Base-by-base conservation (phyloP, 2,797 vertebrate species). In the Rhynchotus rufescens region DNA sequence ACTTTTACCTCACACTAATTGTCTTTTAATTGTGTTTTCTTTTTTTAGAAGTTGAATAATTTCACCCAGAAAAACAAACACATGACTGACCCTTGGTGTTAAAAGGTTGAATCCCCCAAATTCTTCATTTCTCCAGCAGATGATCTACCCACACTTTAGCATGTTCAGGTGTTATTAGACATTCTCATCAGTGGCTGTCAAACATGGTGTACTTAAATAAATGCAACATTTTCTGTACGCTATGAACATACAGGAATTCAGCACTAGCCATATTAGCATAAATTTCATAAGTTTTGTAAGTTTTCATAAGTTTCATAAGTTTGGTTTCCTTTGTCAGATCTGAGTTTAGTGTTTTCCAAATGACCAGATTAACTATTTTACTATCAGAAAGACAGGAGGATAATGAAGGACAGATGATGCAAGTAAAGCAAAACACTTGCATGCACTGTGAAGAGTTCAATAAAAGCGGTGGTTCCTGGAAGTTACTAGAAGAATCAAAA, bases 1-100 rank as follows among this genome's bases (percentile, higher is more conserved):
- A 21, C 47, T 96, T 96, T 95, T 88, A 9, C 47, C 54, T 76
- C 40, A 78, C 38, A 40, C 34, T 84, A 79, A 84, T 81, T 91
- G 45, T 68, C 74, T 88, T 88, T 88, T 88, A 52, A 45, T 92
- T 96, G 30, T 40, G 23, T 77, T 86, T 85, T 71, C n/a, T 82
- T 83, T 88, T 85, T 84, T 32, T 61, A 57, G 40, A 85, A 80
- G 54, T 44, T 57, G 75, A 90, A 38, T 81, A 69, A 79, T 80
- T 89, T 92, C 59, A 84, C 76, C 86, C 76, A 74, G 40, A 64
- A 51, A 86, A 71, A 47, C 47, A 88, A 86, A 64, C 32, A n/a
- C 2, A 0, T 25, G 72, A 16, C 7, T 59, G 51, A 74, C 32
- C 15, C 56, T 11, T 11, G 4, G 9, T 77, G 16, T 67, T 80